A percentile compares a stretch with the other conserved stretches of the same genome.
Evolutionary conservation across 2,888 invertebrate species (phyloP).

Genomic region (Hedychridium roseum): DNA sequence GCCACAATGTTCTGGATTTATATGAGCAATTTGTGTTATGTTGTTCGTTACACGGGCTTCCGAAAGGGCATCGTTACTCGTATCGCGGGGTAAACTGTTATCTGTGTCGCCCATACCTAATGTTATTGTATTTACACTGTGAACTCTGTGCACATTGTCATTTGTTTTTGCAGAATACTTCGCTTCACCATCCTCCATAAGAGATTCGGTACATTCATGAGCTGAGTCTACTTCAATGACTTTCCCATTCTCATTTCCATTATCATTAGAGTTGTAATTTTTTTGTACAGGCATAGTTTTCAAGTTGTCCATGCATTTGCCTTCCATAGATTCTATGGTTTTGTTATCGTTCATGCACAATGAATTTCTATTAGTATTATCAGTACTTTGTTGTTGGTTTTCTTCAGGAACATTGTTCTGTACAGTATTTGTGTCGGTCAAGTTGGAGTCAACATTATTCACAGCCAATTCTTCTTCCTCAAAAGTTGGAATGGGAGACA

Average conservation of each 20-base stretch:
- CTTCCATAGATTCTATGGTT: constrained; percentile 54
- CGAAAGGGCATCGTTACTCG: constrained; percentile 73
- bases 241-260: constrained; percentile 41
- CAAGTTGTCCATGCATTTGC: constrained; percentile 49
- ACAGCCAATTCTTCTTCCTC: constrained; percentile 60
- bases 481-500: constrained; percentile 77
- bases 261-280: constrained; percentile 44
- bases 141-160: constrained; percentile 54
- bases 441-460: constrained; percentile 36
- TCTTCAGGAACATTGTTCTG: constrained; percentile 24
- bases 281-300: constrained; percentile 37
- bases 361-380: constrained; percentile 39
- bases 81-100: constrained; percentile 73
- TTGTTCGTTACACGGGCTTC: constrained; percentile 69
- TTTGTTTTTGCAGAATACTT: constrained; percentile 39
- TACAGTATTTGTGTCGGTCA: constrained; percentile 25
- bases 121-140: constrained; percentile 55
- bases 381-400: constrained; percentile 34
- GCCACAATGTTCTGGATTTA: constrained; percentile 80
- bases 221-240: constrained; percentile 47
- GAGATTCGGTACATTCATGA: constrained; percentile 39
- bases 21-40: constrained; percentile 71
- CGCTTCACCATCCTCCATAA: constrained; percentile 32
- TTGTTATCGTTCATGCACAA: constrained; percentile 52
- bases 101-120: constrained; percentile 60